A percentile compares a stretch with the other conserved stretches of the same genome.
These are phyloP conservation scores for Oreotragus oreotragus DNA, from an alignment of 2,113 vertebrate species.

Conservation along the genomic window DNA sequence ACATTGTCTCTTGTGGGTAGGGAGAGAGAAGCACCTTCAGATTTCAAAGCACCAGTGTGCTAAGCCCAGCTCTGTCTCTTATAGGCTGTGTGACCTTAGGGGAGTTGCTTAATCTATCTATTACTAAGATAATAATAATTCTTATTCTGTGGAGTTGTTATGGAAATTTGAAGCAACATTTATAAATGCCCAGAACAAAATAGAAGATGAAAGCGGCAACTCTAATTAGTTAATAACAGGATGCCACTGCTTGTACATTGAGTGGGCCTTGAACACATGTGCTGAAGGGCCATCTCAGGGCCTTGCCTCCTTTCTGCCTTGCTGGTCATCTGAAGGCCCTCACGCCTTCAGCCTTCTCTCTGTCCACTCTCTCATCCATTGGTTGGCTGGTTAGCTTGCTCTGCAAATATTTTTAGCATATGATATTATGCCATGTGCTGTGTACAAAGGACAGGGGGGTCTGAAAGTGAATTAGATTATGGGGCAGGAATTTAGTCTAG, in stretches of 20 bases:
- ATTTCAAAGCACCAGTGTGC: not conserved
- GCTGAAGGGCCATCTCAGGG: accelerated
- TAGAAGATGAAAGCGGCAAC: not conserved
- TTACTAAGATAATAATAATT: too few relatives aligned
- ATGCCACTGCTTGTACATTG: accelerated
- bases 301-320: not conserved
- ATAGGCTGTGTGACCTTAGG: not conserved
- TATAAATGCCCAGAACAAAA: not conserved
- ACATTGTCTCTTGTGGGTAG: not conserved
- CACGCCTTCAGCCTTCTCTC: not conserved
- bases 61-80: not conserved
- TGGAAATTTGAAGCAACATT: not conserved
- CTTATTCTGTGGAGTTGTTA: not conserved
- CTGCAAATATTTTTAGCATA: not conserved
- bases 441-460: accelerated
- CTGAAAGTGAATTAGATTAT: not conserved
- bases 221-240: not conserved
- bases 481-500: not conserved
- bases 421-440: accelerated
- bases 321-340: accelerated
- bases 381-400: too few relatives aligned
- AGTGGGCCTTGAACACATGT: accelerated
- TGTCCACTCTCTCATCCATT: not conserved
- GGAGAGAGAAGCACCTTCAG: not conserved
- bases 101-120: too few relatives aligned